Evolutionary conservation across 2,888 invertebrate species (phyloP).

Genomic region (Hypselothyrea guttata): DNA sequence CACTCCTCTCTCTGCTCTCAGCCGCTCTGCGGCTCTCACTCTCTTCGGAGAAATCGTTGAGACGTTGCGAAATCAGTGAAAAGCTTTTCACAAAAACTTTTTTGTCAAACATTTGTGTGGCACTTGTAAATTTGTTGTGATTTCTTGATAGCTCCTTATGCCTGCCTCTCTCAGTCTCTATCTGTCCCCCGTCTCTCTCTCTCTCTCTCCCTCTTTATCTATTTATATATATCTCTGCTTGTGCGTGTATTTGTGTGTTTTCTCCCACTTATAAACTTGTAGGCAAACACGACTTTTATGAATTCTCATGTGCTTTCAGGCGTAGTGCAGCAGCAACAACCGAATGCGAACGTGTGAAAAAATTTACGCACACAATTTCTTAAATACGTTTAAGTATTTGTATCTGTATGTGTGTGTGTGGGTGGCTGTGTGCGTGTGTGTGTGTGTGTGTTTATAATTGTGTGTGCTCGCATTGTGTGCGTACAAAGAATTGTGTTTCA

Average conservation of each 20-base stretch:
- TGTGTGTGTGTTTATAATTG: conserved; percentile 9
- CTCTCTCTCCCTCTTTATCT: background rate
- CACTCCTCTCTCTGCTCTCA: background rate
- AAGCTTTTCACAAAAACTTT: conserved; percentile 69
- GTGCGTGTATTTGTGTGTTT: conserved; percentile 26
- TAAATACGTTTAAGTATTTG: conserved; percentile 14
- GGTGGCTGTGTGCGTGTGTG: conserved; percentile 20
- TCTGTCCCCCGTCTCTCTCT: background rate
- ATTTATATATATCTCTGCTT: background rate
- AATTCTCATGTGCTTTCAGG: conserved; percentile 66
- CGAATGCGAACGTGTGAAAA: conserved; percentile 57
- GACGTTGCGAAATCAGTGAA: conserved; percentile 73
- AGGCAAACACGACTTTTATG: conserved; percentile 58
- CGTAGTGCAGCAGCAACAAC: conserved; percentile 51
- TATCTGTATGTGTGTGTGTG: conserved; percentile 13
- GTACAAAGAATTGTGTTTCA: conserved; percentile 51
- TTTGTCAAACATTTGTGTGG: conserved; percentile 77
- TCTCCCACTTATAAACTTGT: conserved; percentile 13
- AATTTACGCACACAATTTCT: conserved; percentile 39
- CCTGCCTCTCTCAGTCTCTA: conserved; percentile 20
- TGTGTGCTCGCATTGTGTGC: conserved; percentile 1
- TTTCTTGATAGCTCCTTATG: conserved; percentile 74
- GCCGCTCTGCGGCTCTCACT: background rate
- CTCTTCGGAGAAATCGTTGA: conserved; percentile 59
- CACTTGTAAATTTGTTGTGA: conserved; percentile 77